Percentiles rank a stretch among this genome's conserved stretches.
phyloP scores from a whole-genome alignment of 2,797 vertebrate genomes.

The Gallirallus australis region DNA sequence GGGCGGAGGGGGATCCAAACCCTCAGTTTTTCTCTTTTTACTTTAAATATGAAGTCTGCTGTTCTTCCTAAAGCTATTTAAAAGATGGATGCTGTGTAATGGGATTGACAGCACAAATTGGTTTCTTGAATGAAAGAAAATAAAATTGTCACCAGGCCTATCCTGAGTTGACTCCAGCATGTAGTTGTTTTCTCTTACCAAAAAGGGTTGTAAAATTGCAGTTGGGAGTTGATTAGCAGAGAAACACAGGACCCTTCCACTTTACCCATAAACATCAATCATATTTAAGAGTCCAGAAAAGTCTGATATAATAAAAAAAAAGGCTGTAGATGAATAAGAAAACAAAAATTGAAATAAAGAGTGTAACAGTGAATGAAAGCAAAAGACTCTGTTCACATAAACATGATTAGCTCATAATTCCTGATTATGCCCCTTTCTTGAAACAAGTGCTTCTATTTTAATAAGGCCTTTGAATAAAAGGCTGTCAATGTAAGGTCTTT shows the following conservation, averaged over 20 bases:
- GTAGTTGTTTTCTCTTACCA: neutral
- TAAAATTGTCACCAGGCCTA: neutral
- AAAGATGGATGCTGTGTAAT: neutral
- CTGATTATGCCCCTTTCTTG: neutral
- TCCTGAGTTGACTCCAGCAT: neutral
- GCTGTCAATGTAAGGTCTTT: no score
- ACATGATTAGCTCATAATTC: neutral
- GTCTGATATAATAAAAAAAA: neutral
- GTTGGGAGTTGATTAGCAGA: neutral
- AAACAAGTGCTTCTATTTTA: neutral
- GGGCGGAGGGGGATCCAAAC: no score
- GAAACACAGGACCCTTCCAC: neutral
- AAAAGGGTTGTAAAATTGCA: neutral
- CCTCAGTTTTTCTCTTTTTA: neutral
- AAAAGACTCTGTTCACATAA: neutral
- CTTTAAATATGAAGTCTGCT: neutral
- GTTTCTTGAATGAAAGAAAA: neutral
- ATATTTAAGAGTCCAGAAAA: neutral
- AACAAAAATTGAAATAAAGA: neutral
- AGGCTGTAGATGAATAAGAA: neutral
- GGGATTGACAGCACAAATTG: neutral
- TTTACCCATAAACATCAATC: neutral
- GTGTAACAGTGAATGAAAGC: neutral
- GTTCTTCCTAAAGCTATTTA: neutral
- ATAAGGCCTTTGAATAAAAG: neutral